Conservation (phyloP, 2,113 vertebrate species). For the Ptychochromis oligacanthus region DNA sequence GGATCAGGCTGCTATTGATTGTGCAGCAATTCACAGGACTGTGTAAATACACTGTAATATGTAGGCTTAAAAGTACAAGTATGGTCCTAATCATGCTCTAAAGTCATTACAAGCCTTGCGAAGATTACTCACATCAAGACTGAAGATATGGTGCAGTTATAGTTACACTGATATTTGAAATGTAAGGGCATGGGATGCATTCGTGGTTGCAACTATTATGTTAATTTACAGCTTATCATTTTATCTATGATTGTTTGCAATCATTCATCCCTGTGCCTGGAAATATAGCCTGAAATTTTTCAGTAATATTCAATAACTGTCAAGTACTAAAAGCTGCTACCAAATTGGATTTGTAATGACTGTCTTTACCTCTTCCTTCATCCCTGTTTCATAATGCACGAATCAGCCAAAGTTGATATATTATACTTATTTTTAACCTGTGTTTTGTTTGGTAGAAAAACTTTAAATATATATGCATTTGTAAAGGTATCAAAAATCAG, state of each 20-base stretch:
- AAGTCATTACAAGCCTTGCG: neutral
- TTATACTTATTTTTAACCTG: neutral
- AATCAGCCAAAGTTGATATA: neutral
- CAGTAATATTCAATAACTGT: neutral
- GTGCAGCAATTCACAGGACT: neutral
- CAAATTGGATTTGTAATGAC: neutral
- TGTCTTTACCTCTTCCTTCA: neutral
- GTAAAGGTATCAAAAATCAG: neutral
- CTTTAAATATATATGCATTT: neutral
- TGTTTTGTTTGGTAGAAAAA: neutral
- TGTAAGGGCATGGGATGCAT: neutral
- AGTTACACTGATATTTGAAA: no score
- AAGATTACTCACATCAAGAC: neutral
- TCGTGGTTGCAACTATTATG: neutral
- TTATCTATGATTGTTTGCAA: neutral
- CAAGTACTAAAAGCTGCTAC: neutral
- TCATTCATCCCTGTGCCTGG: neutral
- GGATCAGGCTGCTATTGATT: neutral
- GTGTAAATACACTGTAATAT: neutral
- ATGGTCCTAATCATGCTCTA: neutral
- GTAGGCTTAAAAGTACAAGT: neutral
- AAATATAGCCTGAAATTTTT: neutral
- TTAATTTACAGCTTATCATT: neutral
- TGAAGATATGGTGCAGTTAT: neutral
- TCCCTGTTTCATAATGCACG: neutral